Conservation (phyloP, 2,113 vertebrate genomes). For the Silurus asotus region DNA sequence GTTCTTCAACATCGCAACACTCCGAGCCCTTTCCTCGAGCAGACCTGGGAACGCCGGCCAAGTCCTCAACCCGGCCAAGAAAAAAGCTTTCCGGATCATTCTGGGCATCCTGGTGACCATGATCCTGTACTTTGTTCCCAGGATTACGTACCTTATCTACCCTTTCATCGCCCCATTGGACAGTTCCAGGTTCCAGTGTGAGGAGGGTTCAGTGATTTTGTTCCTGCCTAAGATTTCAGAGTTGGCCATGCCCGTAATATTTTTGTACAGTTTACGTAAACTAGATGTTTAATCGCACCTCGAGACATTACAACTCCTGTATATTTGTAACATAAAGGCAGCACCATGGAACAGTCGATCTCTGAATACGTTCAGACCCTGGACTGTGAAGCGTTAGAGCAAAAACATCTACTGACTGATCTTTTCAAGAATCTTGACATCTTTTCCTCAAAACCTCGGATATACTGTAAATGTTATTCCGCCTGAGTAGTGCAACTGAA, state of each 20-base stretch:
- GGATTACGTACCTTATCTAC: background rate
- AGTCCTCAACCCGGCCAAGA: slow-evolving; percentile 25
- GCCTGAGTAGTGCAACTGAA: background rate
- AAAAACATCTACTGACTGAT: background rate
- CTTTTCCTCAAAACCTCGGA: background rate
- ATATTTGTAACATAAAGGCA: background rate
- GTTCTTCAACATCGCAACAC: background rate
- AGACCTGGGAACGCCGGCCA: background rate
- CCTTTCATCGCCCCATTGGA: background rate
- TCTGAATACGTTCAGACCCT: background rate
- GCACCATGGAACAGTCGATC: background rate
- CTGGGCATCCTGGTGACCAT: slow-evolving; percentile 9
- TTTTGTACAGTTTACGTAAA: slow-evolving; percentile 24
- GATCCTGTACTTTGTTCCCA: slow-evolving; percentile 21
- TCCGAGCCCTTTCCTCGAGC: slow-evolving; percentile 1
- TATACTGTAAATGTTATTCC: background rate
- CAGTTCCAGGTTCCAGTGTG: background rate
- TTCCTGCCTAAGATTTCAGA: background rate
- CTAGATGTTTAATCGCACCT: background rate
- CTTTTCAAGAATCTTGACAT: background rate
- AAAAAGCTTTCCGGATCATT: slow-evolving; percentile 33
- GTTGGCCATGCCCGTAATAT: slow-evolving; percentile 7
- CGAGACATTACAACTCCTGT: background rate
- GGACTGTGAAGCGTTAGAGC: background rate
- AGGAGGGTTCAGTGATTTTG: background rate